phyloP scores from a whole-genome alignment of 2,888 invertebrate genomes.

The Macropis europaea region DNA sequence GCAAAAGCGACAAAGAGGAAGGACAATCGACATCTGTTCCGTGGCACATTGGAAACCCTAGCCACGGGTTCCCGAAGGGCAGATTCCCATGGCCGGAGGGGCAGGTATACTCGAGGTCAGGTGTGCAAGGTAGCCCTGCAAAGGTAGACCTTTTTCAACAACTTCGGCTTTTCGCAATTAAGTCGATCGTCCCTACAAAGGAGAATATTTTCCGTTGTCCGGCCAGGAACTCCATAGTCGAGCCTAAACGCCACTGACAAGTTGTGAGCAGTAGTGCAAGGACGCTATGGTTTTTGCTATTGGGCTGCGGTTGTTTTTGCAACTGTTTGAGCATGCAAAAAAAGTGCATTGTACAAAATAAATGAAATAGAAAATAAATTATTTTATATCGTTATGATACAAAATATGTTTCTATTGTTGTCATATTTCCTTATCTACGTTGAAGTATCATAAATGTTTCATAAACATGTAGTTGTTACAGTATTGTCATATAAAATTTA shows the following conservation, averaged over 20 bases:
- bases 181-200: constrained; percentile 14
- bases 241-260: background rate
- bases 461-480: too few relatives aligned
- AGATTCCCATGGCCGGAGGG: constrained; percentile 61
- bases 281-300: too few relatives aligned
- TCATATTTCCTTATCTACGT: too few relatives aligned
- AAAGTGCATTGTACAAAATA: too few relatives aligned
- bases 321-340: too few relatives aligned
- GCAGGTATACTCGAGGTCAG: constrained; percentile 62
- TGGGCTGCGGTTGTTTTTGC: too few relatives aligned
- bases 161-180: constrained; percentile 35
- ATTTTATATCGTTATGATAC: too few relatives aligned
- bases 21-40: constrained; percentile 71
- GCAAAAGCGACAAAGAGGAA: constrained; percentile 41
- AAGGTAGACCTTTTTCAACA: constrained; percentile 5
- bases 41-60: constrained; percentile 51
- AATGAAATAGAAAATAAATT: too few relatives aligned
- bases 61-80: constrained; percentile 57
- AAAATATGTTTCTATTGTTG: too few relatives aligned
- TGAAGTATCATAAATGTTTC: too few relatives aligned
- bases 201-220: constrained; percentile 22
- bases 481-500: too few relatives aligned
- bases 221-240: background rate
- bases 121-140: constrained; percentile 39
- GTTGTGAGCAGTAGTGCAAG: too few relatives aligned